Evolutionary conservation across 2,888 invertebrate species (phyloP), one percentile per base, ranked within the genome.

Genomic region (Steinernema carpocapsae): DNA sequence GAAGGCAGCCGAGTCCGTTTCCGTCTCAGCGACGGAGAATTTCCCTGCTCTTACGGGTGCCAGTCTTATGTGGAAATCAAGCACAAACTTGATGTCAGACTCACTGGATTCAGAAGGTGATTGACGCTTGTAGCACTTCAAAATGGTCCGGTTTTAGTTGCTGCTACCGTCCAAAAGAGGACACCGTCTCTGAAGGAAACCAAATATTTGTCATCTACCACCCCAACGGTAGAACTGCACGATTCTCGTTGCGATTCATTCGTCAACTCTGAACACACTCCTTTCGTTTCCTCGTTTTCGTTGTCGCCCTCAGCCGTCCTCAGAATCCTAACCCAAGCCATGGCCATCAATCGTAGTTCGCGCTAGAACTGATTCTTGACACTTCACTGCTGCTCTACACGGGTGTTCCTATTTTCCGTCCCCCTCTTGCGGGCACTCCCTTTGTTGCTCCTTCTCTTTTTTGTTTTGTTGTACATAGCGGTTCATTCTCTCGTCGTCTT

Each of bases 151-250:
- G 10, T 3, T 37, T 37, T 37, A 86, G 86, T 73, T 86, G 86
- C 71, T 86, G 86, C 73, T 86, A 86, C 71, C 86, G 86, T 12
- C 86, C 86, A 14, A 86, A 86, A 73, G 86, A 86, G 73, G 86
- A 87, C 76, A 86, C 86, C 0, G 72, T 86, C 19, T 86, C 86
- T 14, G 86, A 86, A 71, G 80, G 80, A 71, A 86, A 83, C 70
- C 86, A 87, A 74, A 83, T 86, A 56, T 87, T 87, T 74, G 79
- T 86, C 32, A 84, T 86, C 79, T 86, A 84, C 76, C 86, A 86
- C 74, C 86, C 86, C 29, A 86, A 86, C 76, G 86, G 84, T 2
- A 80, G 86, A 29, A 86, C 86, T 12, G 85, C 86, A 22, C 79
- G 86, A 42, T 86, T 86, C 76, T 83, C 86, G 7, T 80, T 86